phyloP scores from a whole-genome alignment of 2,113 vertebrate genomes.

The Bos indicus region DNA sequence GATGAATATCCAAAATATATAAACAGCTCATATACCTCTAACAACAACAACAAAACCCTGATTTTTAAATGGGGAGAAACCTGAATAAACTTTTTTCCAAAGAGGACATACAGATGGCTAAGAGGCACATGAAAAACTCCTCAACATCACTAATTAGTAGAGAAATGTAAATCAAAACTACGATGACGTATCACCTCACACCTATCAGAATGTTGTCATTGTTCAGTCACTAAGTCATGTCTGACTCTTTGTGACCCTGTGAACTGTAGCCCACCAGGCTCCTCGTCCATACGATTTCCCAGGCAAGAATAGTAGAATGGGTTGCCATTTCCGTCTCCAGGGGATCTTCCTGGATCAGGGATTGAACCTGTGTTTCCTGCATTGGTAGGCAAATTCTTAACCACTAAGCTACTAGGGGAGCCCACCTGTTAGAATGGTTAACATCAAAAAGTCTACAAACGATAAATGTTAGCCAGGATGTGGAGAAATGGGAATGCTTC shows the following conservation, averaged over 20 bases:
- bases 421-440: neutral
- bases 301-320: neutral
- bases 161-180: neutral
- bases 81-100: neutral
- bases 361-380: neutral
- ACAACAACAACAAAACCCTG: neutral
- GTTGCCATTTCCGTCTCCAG: neutral
- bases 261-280: neutral
- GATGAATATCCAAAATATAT: neutral
- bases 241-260: neutral
- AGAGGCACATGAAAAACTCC: neutral
- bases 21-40: neutral
- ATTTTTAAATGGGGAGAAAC: neutral
- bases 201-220: neutral
- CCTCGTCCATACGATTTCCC: neutral
- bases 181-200: neutral
- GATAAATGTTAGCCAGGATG: neutral
- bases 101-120: neutral
- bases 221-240: neutral
- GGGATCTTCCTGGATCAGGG: neutral
- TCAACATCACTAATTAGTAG: neutral
- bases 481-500: neutral
- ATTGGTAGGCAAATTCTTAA: neutral
- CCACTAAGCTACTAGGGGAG: neutral
- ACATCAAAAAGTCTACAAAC: neutral